Percentiles rank a stretch among this genome's conserved stretches.
These are phyloP conservation scores for Eumaeus atala DNA, from an alignment of 1,140 invertebrate genomes.

Conservation along the genomic window DNA sequence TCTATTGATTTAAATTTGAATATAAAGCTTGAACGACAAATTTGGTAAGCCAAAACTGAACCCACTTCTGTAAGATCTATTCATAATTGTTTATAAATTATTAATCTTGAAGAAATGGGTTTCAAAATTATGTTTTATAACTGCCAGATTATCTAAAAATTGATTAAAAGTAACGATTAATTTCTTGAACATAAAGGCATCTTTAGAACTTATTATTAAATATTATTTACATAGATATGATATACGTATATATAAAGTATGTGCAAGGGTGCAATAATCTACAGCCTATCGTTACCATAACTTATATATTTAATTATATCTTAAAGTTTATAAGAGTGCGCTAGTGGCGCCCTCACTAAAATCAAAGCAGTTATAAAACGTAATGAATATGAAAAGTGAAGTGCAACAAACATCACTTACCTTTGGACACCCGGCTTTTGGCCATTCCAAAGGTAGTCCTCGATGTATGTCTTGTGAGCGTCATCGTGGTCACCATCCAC, in stretches of 20 bases:
- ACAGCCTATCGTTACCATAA: background rate
- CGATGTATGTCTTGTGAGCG: slow-evolving; percentile 76
- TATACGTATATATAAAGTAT: slow-evolving; percentile 3
- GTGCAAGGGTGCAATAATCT: background rate
- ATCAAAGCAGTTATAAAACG: slow-evolving; percentile 7
- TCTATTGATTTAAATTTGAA: slow-evolving; percentile 46
- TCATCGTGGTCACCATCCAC: slow-evolving; percentile 76
- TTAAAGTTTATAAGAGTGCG: background rate
- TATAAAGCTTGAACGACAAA: slow-evolving; percentile 45
- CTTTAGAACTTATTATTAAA: slow-evolving; percentile 1
- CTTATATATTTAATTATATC: background rate
- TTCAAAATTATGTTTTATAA: slow-evolving; percentile 2
- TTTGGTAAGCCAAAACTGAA: slow-evolving; percentile 49
- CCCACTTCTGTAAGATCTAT: slow-evolving; percentile 29
- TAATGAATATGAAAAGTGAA: background rate
- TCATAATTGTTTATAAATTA: slow-evolving; percentile 7
- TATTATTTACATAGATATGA: background rate
- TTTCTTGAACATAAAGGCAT: background rate
- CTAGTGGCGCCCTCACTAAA: background rate
- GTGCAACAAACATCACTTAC: slow-evolving; percentile 26
- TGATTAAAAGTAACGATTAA: too few relatives aligned
- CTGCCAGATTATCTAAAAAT: background rate
- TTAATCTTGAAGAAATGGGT: background rate
- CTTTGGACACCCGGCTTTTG: slow-evolving; percentile 65
- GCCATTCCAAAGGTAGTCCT: slow-evolving; percentile 68